A percentile compares a stretch with the other conserved stretches of the same genome.
phyloP scores from a whole-genome alignment of 2,888 invertebrate species.

The Ennomos quercinarius region DNA sequence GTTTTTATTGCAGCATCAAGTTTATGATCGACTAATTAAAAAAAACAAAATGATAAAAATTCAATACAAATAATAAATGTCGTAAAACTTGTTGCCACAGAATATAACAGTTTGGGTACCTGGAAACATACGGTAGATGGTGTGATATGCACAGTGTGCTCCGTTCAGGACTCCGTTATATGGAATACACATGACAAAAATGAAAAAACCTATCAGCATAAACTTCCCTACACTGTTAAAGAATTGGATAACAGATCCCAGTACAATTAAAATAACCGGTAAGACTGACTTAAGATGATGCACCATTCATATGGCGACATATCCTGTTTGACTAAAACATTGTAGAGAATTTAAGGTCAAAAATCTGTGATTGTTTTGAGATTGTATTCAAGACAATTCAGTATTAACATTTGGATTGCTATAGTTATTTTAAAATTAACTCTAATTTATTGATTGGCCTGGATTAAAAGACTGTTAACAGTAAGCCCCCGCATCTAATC shows the following conservation, averaged over 20 bases:
- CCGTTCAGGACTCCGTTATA: conserved; percentile 57
- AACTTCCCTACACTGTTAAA: conserved; percentile 14
- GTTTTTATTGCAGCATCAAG: conserved; percentile 62
- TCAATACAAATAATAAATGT: conserved; percentile 7
- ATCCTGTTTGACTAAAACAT: too few species aligned
- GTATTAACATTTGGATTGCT: too few species aligned
- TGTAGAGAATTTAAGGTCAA: too few species aligned
- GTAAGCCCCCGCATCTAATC: conserved; percentile 43
- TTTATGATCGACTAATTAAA: conserved; percentile 34
- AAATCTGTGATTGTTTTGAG: too few species aligned
- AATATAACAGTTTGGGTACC: conserved; percentile 70
- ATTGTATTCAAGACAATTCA: too few species aligned
- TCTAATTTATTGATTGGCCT: neutral
- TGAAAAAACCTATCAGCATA: conserved; percentile 42
- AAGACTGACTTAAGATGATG: neutral
- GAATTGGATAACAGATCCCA: neutral
- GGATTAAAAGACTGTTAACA: neutral
- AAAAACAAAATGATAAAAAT: conserved; percentile 16
- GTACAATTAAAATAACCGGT: too few species aligned
- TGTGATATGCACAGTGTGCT: conserved; percentile 65
- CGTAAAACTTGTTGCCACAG: conserved; percentile 64
- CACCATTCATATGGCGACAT: neutral
- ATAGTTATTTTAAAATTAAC: neutral
- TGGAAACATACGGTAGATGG: conserved; percentile 79
- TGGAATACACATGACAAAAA: conserved; percentile 45